Base-by-base conservation (phyloP, 2,797 vertebrate genomes). In the Gadopsis marmoratus region DNA sequence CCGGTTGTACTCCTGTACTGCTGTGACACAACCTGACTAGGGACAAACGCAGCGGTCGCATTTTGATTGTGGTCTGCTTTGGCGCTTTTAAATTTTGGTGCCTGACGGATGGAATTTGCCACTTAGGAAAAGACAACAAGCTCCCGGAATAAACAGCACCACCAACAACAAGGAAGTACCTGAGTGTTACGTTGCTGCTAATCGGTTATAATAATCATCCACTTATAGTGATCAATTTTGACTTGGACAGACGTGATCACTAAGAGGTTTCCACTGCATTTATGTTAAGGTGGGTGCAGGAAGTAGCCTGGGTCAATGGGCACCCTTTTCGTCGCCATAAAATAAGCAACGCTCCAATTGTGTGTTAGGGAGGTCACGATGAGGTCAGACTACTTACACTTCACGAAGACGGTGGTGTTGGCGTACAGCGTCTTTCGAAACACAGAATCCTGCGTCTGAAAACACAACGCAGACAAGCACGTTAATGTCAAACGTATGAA, bases 401-500 rank as follows among this genome's bases (percentile, higher is more conserved):
- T 97, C 92, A 98, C 92, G 86, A 92, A 97, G 92, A 99, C 95
- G 48, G 97, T 97, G 51, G 97, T 97, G 93, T 97, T 98, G 91
- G 94, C 94, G 85, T 98, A 98, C 51, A 98, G 93, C 50, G 97
- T 97, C 91, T 97, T 99, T 81, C 95, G 96, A 88, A 98, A 98
- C 87, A 96, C 95, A 39, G 93, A 94, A 76, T 95, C 93, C 59
- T 94, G 94, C 0, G 82, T 84, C 97, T 98, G 86, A 43, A 95
- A 95, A 73, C 56, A 69, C 85, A 79, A 71, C 6, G 77, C 31
- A 84, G 71, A 88, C 39, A 41, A 71, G 62, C 14, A 26, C 26
- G 26, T 26, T 26, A 26, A 26, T 26, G 26, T 26, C 26, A 26
- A 26, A 26, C 2, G 26, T 26, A 26, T 26, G 26, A 26, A 26